Base-by-base conservation (phyloP, 2,797 vertebrate genomes). In the Lerista edwardsae region DNA sequence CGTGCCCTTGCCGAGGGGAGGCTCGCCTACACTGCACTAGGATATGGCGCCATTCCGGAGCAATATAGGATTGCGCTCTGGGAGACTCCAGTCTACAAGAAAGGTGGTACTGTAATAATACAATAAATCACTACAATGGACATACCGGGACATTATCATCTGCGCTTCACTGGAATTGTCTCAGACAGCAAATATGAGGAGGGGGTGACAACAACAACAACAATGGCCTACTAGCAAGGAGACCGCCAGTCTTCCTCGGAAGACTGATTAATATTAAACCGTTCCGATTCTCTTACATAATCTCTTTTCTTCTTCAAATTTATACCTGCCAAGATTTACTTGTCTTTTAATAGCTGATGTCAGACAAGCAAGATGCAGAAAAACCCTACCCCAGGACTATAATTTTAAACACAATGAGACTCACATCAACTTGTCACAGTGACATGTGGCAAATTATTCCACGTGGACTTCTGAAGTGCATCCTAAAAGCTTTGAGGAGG, bases 401-500 rank as follows among this genome's bases (percentile, higher is more conserved):
- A 97, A 97, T 97, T 97, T 97, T 94, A 91, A 96, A 96, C 91
- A 96, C 96, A 97, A 96, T 96, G 95, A 97, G 94, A 94, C 81
- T 88, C 72, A 61, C 95, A 94, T 96, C 95, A 96, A 87, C 95
- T 82, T 96, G 96, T 96, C 95, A 82, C 93, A 88, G 0, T 96
- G 95, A 95, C 95, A 94, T 78, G 91, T 11, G 1, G 85, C 90
- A 95, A 96, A 96, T 95, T 96, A 96, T 95, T 96, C 95, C 96
- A 96, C 81, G 67, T 88, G 95, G 96, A 96, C 95, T 95, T 95
- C 80, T 95, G 95, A 96, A 96, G 95, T 95, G 94, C 94, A 95
- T 95, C 94, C 95, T 96, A 94, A 96, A 95, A 95, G 96, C 96
- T 94, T 95, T 90, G 90, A 84, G 94, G 92, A 94, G 94, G 17